These are phyloP conservation scores for Vultur gryphus DNA, from an alignment of 2,797 vertebrate species.

Conservation along the genomic window DNA sequence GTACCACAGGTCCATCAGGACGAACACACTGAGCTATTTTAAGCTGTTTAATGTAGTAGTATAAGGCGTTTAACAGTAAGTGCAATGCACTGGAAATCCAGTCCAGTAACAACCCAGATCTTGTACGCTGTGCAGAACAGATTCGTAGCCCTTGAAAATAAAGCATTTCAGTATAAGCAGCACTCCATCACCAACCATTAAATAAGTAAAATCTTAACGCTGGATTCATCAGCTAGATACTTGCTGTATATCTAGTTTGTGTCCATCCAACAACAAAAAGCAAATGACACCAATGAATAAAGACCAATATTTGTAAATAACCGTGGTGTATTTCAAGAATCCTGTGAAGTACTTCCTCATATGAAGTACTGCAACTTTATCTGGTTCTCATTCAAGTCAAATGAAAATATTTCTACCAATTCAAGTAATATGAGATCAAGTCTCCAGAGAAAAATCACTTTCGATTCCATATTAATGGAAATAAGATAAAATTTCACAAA, in stretches of 20 bases:
- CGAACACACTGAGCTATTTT: background rate
- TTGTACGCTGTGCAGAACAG: background rate
- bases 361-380: background rate
- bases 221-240: background rate
- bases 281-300: background rate
- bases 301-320: background rate
- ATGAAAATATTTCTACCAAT: background rate
- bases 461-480: background rate
- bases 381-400: background rate
- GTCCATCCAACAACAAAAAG: background rate
- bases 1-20: background rate
- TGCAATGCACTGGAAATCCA: background rate
- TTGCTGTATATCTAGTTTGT: background rate
- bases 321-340: background rate
- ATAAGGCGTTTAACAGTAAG: background rate
- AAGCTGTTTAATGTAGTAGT: background rate
- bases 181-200: background rate
- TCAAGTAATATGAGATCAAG: background rate
- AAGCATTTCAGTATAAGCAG: background rate
- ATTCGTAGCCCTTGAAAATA: background rate
- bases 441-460: background rate
- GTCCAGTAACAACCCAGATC: background rate
- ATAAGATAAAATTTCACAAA: background rate
- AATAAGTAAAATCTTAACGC: background rate
- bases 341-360: background rate